Evolutionary conservation across 2,888 invertebrate species (phyloP), one percentile per base, ranked within the genome.

Genomic region (Pandemis cinnamomeana): DNA sequence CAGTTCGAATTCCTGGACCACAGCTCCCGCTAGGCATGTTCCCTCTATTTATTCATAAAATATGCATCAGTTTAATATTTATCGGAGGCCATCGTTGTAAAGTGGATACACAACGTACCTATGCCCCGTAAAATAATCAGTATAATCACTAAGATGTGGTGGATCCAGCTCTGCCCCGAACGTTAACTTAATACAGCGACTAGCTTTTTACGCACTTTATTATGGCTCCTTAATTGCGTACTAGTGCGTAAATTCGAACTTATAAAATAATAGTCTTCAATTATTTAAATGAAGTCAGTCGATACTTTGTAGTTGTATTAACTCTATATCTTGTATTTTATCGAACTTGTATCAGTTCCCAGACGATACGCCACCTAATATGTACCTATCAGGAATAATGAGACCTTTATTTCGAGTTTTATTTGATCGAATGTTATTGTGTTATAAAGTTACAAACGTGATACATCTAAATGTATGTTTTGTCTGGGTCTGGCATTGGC

Each of bases 1-100:
- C 20, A 11, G 27, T 27, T 61, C 3, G 3, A 60, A 58, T 20
- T n/a, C 27, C 6, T n/a, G 10, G 27, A 7, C 13, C 36, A 6
- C 13, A 36, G 36, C 27, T 69, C 27, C 53, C n/a, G 42, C 46
- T 60, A 51, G 62, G 66, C 41, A 41, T n/a, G 10, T n/a, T 15
- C n/a, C 51, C n/a, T 53, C 13, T 66, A 27, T 55, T 44, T 55
- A 58, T 55, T 53, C 51, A 53, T 71, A 55, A 70, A 67, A 74
- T 70, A 53, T 67, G 66, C 53, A 67, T 61, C 36, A 20, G 6
- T 64, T 61, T 66, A 66, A 61, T 71, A 62, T 74, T 71, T 53
- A 62, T 71, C 27, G 67, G 55, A 61, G 20, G 67, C 15, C 51
- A 51, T 70, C 72, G 55, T 55, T 60, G 48, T 41, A 53, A 60